Evolutionary conservation across 2,888 invertebrate genomes (phyloP).

Genomic region (Rotaria socialis): DNA sequence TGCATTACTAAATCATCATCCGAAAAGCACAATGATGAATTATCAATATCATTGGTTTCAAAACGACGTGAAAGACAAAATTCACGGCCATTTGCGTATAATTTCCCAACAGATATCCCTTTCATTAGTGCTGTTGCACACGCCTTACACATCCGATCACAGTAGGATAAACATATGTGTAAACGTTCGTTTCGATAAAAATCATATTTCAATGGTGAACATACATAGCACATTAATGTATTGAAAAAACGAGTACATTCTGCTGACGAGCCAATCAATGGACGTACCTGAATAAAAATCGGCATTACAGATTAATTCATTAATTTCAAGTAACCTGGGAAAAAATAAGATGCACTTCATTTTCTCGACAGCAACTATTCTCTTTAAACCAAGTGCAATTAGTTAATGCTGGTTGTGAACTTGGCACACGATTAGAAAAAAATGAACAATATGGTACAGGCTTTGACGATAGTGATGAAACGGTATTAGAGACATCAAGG

Average conservation of each 20-base stretch:
- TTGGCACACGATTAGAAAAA: conserved; percentile 58
- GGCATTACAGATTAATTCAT: background rate
- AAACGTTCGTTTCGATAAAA: conserved; percentile 55
- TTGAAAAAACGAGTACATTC: conserved; percentile 58
- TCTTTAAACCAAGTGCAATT: conserved; percentile 60
- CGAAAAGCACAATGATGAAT: background rate
- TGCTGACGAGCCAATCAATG: conserved; percentile 56
- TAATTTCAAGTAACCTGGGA: conserved; percentile 48
- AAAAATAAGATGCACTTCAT: conserved; percentile 59
- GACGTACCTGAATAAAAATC: conserved; percentile 52
- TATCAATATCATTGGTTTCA: conserved; percentile 50
- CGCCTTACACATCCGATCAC: conserved; percentile 56
- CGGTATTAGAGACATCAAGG: background rate
- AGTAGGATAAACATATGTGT: conserved; percentile 58
- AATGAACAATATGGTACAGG: conserved; percentile 54
- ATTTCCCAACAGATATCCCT: conserved; percentile 54
- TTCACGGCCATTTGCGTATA: conserved; percentile 55
- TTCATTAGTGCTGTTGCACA: conserved; percentile 57
- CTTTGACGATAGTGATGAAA: background rate
- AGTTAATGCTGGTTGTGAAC: conserved; percentile 55
- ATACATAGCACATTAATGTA: conserved; percentile 60
- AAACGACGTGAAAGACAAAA: conserved; percentile 57
- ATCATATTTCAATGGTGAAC: conserved; percentile 57
- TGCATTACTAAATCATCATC: background rate
- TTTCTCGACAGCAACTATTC: conserved; percentile 58